These are phyloP conservation scores for Hirtodrosophila trivittata DNA, from an alignment of 2,888 invertebrate genomes.

Conservation along the genomic window DNA sequence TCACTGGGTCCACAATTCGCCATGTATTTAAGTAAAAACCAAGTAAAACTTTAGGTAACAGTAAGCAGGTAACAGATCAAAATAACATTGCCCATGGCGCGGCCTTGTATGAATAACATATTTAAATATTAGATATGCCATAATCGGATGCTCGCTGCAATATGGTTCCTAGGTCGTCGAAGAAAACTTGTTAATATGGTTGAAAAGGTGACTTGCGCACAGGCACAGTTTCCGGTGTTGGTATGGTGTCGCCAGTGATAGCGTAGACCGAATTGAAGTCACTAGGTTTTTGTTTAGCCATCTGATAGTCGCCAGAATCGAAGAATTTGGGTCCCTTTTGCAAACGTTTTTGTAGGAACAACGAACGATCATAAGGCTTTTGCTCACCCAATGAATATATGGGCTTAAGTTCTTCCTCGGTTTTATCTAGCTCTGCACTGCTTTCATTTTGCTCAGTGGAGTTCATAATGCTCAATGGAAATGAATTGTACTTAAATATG, in stretches of 20 bases:
- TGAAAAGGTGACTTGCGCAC: slow-evolving; percentile 95
- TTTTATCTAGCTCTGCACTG: slow-evolving; percentile 91
- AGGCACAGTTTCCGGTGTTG: slow-evolving; percentile 98
- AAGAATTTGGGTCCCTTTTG: slow-evolving; percentile 99
- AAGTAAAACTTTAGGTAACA: too few relatives aligned
- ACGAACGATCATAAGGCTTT: slow-evolving; percentile 91
- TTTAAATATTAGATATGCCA: too few relatives aligned
- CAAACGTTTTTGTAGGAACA: slow-evolving; percentile 95
- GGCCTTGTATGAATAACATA: too few relatives aligned
- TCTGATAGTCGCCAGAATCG: slow-evolving; percentile 99
- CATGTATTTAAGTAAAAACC: too few relatives aligned
- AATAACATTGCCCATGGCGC: too few relatives aligned
- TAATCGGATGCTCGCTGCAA: too few relatives aligned
- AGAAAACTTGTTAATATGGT: slow-evolving; percentile 85
- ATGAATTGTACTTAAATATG: not conserved
- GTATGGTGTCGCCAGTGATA: slow-evolving; percentile 93
- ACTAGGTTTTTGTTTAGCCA: slow-evolving; percentile 96
- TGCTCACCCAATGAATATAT: slow-evolving; percentile 91
- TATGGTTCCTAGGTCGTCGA: slow-evolving; percentile 75
- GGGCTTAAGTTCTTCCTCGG: slow-evolving; percentile 95
- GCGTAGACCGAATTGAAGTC: slow-evolving; percentile 86
- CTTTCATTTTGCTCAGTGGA: slow-evolving; percentile 71
- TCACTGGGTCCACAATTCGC: too few relatives aligned
- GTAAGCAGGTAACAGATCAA: too few relatives aligned
- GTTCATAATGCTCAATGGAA: slow-evolving; percentile 54